Evolutionary conservation across 2,113 vertebrate species (phyloP).

Genomic region (Xenopus laevis): DNA sequence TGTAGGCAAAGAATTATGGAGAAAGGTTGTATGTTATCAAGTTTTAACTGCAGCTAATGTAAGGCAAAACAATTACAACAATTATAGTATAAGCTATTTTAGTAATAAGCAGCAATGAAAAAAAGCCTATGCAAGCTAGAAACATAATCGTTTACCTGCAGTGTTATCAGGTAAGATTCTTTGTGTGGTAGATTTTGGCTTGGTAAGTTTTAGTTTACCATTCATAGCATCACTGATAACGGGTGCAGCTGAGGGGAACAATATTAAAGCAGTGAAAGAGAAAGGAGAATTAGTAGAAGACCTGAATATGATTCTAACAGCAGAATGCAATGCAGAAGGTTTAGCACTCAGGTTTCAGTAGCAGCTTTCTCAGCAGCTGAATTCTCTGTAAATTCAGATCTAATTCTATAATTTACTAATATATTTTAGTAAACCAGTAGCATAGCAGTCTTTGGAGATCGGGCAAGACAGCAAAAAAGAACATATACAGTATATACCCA

Average conservation of each 20-base stretch:
- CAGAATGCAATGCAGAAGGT: too few relatives aligned
- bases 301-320: not conserved
- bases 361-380: not conserved
- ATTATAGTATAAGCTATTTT: too few relatives aligned
- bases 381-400: not conserved
- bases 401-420: too few relatives aligned
- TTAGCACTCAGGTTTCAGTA: not conserved
- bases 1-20: too few relatives aligned
- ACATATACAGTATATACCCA: too few relatives aligned
- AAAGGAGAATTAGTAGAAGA: conserved; percentile 38
- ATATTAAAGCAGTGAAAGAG: conserved; percentile 51
- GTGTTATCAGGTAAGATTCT: conserved; percentile 57
- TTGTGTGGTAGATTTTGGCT: conserved; percentile 62
- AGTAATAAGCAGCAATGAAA: too few relatives aligned
- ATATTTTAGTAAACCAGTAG: too few relatives aligned
- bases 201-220: conserved; percentile 61
- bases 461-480: too few relatives aligned
- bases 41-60: too few relatives aligned
- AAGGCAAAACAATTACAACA: too few relatives aligned
- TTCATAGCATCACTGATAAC: conserved; percentile 68
- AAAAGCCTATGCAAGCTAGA: not conserved
- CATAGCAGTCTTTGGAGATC: too few relatives aligned
- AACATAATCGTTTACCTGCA: conserved; percentile 66
- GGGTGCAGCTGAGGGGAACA: conserved; percentile 59
- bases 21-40: too few relatives aligned